Percentiles rank a stretch among this genome's conserved stretches.
Evolutionary conservation across 2,888 invertebrate genomes (phyloP).

Genomic region (Anorthoa munda): DNA sequence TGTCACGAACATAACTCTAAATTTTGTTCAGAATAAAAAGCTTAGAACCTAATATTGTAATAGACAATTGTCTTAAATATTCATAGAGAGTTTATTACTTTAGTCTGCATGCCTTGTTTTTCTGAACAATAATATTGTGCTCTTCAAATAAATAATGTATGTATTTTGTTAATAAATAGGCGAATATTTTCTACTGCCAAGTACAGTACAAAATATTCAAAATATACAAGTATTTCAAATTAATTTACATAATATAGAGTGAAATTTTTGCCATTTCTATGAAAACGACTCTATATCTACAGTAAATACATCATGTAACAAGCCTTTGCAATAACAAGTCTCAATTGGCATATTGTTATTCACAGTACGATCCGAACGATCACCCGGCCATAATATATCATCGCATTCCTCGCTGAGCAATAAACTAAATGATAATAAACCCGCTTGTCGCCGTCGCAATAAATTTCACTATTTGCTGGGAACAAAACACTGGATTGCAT

Average conservation of each 20-base stretch:
- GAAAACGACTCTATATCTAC: no score
- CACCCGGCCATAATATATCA: conserved; percentile 51
- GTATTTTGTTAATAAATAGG: no score
- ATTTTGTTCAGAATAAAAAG: conserved; percentile 10
- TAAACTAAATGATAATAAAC: conserved; percentile 71
- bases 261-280: no score
- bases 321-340: no score
- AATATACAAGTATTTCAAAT: no score
- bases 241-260: no score
- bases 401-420: conserved; percentile 63
- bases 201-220: no score
- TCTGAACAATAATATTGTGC: no score
- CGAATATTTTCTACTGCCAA: no score
- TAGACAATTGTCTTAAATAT: conserved; percentile 28
- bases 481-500: conserved; percentile 71
- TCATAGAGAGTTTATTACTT: conserved; percentile 23
- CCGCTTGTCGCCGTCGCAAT: conserved; percentile 69
- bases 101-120: no score
- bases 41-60: conserved; percentile 2
- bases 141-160: no score
- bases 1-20: conserved; percentile 20
- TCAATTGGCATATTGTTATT: conserved; percentile 51
- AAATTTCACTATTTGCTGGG: conserved; percentile 70
- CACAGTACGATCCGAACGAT: conserved; percentile 40
- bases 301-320: no score